phyloP scores from a whole-genome alignment of 2,113 vertebrate genomes.

The Pituophis catenifer region DNA sequence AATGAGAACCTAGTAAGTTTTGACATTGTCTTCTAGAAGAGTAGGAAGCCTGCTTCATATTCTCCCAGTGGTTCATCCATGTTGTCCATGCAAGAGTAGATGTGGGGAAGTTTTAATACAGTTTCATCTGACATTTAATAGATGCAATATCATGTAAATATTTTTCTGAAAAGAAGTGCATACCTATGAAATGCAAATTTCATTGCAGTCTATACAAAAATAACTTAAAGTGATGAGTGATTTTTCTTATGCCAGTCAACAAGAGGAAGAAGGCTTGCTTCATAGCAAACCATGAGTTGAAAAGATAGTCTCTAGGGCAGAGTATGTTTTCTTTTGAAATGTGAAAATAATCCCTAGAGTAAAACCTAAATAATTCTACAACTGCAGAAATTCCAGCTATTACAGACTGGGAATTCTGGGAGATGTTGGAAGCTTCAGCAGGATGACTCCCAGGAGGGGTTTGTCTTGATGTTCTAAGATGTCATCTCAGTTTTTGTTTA shows the following conservation, averaged over 20 bases:
- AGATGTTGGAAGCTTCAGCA: neutral
- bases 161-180: neutral
- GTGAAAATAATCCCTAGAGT: neutral
- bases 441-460: neutral
- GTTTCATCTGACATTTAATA: neutral
- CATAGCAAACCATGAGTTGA: neutral
- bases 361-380: neutral
- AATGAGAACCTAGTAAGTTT: neutral
- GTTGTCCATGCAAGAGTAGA: neutral
- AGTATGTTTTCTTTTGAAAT: neutral
- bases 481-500: neutral
- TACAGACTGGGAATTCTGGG: neutral
- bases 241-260: neutral
- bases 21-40: neutral
- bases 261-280: neutral
- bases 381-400: neutral
- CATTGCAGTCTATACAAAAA: neutral
- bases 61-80: neutral
- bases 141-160: neutral
- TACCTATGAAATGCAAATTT: neutral
- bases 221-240: neutral
- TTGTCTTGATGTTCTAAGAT: neutral
- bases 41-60: neutral
- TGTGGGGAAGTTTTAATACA: neutral
- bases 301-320: neutral